phyloP scores from a whole-genome alignment of 2,113 vertebrate genomes.

The Lipophrys pholis region DNA sequence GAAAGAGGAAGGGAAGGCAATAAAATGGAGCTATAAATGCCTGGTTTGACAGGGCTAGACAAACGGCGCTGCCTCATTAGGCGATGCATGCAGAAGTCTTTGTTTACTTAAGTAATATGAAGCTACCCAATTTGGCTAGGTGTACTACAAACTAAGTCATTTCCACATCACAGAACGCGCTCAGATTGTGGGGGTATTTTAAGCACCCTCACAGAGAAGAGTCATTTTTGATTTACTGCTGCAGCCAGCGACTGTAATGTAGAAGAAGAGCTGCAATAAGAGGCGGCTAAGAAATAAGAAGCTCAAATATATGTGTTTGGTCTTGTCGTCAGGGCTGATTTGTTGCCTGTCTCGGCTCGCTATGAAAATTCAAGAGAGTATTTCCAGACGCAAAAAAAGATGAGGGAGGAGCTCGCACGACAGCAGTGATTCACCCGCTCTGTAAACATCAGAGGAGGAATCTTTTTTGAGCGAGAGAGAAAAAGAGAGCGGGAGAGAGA shows the following conservation, averaged over 20 bases:
- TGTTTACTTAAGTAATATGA: slow-evolving; percentile 24
- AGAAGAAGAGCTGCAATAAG: not conserved
- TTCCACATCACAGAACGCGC: slow-evolving; percentile 13
- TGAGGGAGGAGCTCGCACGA: not conserved
- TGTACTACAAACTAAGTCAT: not conserved
- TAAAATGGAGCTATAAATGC: slow-evolving; percentile 28
- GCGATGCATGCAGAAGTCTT: slow-evolving; percentile 23
- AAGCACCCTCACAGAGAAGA: not conserved
- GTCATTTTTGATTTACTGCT: slow-evolving; percentile 5
- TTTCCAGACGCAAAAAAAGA: not conserved
- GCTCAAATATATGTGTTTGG: no score
- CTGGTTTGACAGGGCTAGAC: slow-evolving; percentile 13
- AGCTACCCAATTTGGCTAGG: slow-evolving; percentile 7
- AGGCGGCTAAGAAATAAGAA: no score
- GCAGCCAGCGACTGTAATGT: not conserved
- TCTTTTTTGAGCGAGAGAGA: not conserved
- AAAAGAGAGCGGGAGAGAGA: not conserved
- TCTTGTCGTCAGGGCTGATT: not conserved
- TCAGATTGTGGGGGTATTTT: not conserved
- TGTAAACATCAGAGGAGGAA: not conserved
- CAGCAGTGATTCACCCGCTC: not conserved
- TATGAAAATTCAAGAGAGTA: not conserved
- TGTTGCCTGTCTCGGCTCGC: not conserved
- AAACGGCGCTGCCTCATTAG: slow-evolving; percentile 47
- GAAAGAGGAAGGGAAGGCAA: slow-evolving; percentile 34